Conservation (phyloP, 2,113 vertebrate genomes). For the Baryphthengus martii region DNA sequence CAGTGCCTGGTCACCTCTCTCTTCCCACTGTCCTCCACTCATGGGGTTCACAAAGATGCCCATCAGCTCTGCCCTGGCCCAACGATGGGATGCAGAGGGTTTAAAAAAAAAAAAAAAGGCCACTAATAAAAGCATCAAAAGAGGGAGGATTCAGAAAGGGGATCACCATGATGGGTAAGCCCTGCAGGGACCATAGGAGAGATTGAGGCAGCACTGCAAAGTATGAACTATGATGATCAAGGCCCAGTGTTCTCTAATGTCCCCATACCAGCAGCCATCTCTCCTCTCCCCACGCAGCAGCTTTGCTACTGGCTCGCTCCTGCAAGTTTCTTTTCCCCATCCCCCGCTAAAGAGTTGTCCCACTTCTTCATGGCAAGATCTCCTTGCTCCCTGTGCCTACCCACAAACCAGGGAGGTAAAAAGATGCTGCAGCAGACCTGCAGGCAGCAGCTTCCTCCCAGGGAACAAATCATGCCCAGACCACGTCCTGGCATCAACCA, state of each 20-base stretch:
- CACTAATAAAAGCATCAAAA: not conserved
- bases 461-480: not conserved
- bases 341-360: not conserved
- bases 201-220: not conserved
- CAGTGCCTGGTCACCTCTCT: not conserved
- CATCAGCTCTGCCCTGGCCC: not conserved
- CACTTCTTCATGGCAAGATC: not conserved
- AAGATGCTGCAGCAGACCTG: not conserved
- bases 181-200: not conserved
- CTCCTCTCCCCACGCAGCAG: not conserved
- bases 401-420: not conserved
- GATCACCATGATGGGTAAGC: not conserved
- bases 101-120: not conserved
- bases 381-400: accelerated
- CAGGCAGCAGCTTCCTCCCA: not conserved
- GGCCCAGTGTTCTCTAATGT: not conserved
- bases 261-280: not conserved
- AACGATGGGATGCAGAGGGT: accelerated
- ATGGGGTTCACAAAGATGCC: accelerated
- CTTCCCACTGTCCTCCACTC: accelerated
- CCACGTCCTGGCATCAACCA: not conserved
- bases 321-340: accelerated
- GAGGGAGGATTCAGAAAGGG: not conserved
- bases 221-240: not conserved
- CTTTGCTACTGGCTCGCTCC: not conserved